Base-by-base conservation (phyloP, 2,113 vertebrate species). In the Eulemur macaco region DNA sequence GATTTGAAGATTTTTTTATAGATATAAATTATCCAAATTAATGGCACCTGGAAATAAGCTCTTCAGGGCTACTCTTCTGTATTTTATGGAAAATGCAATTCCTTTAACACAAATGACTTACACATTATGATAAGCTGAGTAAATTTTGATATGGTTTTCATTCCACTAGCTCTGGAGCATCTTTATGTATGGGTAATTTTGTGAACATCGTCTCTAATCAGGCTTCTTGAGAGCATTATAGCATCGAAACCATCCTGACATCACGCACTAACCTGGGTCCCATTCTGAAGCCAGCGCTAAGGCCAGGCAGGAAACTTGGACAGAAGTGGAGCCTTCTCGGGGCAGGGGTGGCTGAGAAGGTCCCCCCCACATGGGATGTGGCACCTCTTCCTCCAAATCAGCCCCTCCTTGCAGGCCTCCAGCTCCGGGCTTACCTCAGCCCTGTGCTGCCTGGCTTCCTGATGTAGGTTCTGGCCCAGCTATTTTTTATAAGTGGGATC, bases 1-100 rank as follows among this genome's bases (percentile, higher is more conserved):
- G 10, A 47, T 34, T 1, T 52, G 37, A 77, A 95, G 31, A 81
- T 21, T 12, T 83, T 83, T 74, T 69, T 89, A 71, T 3, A 86
- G 20, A 66, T 11, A 83, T 31, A 94, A 96, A 87, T 69, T 92
- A 50, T 73, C 47, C 50, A 86, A 64, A 37, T 71, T 18, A 69
- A 58, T 1, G n/a, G 56, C 3, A 27, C 42, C 71, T 80, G 17
- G 50, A 73, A 64, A 86, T 29, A 86, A 77, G 21, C 29, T 42
- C 20, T 23, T 58, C 39, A 29, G 10, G 76, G 60, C 69, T 60
- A 21, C 37, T 42, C 34, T n/a, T 85, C 74, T 5, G 15, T 54
- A 50, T 50, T 83, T 94, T 74, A 80, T 25, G 42, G 27, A 95
- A 92, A 90, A 86, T 11, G 12, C 15, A 56, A 58, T 54, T 88